Conservation (phyloP, 2,113 vertebrate species). For the Hirundichthys speculiger region DNA sequence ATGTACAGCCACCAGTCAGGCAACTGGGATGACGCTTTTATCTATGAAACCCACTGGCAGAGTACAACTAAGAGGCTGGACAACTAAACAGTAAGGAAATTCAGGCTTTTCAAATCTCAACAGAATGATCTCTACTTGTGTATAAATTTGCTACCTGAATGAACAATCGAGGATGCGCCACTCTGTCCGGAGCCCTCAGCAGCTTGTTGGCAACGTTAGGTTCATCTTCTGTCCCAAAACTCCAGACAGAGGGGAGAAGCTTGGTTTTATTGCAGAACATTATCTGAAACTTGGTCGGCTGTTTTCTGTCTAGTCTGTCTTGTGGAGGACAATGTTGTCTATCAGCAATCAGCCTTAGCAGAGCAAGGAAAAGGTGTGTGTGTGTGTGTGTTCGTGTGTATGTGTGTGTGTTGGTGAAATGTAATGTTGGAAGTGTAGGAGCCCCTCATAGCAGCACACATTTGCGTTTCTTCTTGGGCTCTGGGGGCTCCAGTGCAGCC, state of each 20-base stretch:
- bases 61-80: slow-evolving; percentile 20
- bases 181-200: slow-evolving; percentile 11
- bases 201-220: slow-evolving; percentile 10
- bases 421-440: slow-evolving; percentile 52
- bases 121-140: neutral
- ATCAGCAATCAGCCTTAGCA: slow-evolving; percentile 71
- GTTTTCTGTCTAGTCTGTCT: slow-evolving; percentile 53
- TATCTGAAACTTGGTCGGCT: slow-evolving; percentile 64
- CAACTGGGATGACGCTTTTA: slow-evolving; percentile 13
- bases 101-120: slow-evolving; percentile 34
- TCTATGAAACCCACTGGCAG: slow-evolving; percentile 22
- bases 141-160: no score
- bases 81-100: slow-evolving; percentile 14
- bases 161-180: neutral
- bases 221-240: slow-evolving; percentile 45
- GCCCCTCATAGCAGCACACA: slow-evolving; percentile 97
- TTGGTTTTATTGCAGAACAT: slow-evolving; percentile 75
- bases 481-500: slow-evolving; percentile 98
- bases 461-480: slow-evolving; percentile 99
- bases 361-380: slow-evolving; percentile 56
- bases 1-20: slow-evolving; percentile 22
- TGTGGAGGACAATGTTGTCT: slow-evolving; percentile 61
- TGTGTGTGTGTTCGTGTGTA: slow-evolving; percentile 27
- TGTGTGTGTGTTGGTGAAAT: slow-evolving; percentile 29
- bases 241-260: slow-evolving; percentile 34